Conservation (phyloP, 1,140 invertebrate genomes). For the silkworm (Bombyx mori) region DNA sequence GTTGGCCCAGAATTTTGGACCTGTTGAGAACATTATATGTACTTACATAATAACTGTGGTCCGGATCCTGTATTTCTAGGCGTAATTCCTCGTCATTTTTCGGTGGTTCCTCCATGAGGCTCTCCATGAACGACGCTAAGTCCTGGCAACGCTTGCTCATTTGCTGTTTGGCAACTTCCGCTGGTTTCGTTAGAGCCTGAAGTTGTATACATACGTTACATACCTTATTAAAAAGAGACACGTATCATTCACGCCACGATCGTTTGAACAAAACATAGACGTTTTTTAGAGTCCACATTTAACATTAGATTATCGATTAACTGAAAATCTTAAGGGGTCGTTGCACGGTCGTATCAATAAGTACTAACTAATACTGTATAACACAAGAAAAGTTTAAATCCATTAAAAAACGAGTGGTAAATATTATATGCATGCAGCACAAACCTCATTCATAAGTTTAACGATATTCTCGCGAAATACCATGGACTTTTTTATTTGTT, state of each 20-base stretch:
- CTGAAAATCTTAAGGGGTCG: too few species aligned
- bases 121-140: slow-evolving; percentile 82
- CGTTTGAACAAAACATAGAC: too few species aligned
- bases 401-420: neutral
- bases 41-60: slow-evolving; percentile 44
- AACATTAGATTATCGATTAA: too few species aligned
- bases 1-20: too few species aligned
- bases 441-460: slow-evolving; percentile 77
- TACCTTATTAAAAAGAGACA: too few species aligned
- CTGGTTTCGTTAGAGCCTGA: slow-evolving; percentile 71
- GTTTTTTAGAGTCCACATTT: too few species aligned
- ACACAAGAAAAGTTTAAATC: neutral
- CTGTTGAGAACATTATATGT: too few species aligned
- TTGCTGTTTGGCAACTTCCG: slow-evolving; percentile 73
- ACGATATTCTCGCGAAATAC: slow-evolving; percentile 79
- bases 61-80: slow-evolving; percentile 70
- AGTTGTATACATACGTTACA: neutral
- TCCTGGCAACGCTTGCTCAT: slow-evolving; percentile 80
- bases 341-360: too few species aligned
- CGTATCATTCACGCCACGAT: too few species aligned
- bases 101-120: slow-evolving; percentile 76
- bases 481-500: slow-evolving; percentile 74
- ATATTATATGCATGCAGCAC: slow-evolving; percentile 2
- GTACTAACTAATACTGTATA: too few species aligned
- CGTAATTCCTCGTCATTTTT: slow-evolving; percentile 66